phyloP scores from a whole-genome alignment of 2,113 vertebrate genomes.

The Smithornis capensis region DNA sequence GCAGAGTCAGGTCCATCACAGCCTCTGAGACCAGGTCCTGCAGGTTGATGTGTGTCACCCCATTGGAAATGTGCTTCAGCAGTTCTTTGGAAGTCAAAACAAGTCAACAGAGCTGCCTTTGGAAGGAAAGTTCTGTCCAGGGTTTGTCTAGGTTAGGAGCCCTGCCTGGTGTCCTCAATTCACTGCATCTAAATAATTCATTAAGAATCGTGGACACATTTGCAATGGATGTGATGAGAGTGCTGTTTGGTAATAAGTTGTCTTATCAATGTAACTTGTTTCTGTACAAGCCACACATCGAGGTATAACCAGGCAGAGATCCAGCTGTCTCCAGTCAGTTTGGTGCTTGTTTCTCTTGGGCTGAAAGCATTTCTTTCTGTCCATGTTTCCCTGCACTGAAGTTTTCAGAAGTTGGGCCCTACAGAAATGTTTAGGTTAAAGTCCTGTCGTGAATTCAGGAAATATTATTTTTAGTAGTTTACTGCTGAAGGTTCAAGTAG shows the following conservation, averaged over 20 bases:
- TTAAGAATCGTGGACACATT: fast-evolving
- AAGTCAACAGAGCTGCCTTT: not conserved
- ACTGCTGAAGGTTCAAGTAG: not conserved
- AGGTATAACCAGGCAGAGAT: not conserved
- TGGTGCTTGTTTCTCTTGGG: not conserved
- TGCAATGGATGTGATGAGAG: not conserved
- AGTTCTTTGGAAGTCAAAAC: not conserved
- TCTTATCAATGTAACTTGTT: fast-evolving
- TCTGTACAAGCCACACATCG: not conserved
- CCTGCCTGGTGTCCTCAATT: not conserved
- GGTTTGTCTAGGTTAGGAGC: not conserved
- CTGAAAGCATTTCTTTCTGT: not conserved
- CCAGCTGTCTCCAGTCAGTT: not conserved
- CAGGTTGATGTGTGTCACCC: not conserved
- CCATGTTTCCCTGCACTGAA: not conserved
- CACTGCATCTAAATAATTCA: fast-evolving
- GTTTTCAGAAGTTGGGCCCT: not conserved
- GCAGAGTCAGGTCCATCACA: not conserved
- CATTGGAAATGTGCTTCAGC: fast-evolving
- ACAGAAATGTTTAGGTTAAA: not conserved
- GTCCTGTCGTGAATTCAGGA: not conserved
- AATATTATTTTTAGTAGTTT: not conserved
- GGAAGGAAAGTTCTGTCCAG: not conserved
- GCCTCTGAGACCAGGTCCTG: not conserved
- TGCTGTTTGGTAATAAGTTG: not conserved